Conservation (phyloP, 2,888 invertebrate genomes). For the Euphydryas editha region DNA sequence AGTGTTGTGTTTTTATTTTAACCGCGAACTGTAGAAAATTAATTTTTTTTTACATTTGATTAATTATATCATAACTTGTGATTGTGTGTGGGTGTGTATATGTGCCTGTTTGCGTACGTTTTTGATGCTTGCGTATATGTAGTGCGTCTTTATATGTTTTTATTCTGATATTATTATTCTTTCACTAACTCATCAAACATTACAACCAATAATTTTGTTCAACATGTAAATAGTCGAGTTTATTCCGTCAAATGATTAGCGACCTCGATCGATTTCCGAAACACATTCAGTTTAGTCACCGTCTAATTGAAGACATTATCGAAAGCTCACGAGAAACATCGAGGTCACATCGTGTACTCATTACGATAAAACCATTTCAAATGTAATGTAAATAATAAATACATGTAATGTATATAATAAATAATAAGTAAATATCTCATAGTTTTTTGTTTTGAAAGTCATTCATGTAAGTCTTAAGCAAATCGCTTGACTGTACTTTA, state of each 20-base stretch:
- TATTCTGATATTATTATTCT: too few relatives aligned
- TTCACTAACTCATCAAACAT: not conserved
- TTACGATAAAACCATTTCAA: constrained; percentile 5
- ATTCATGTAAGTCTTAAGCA: too few relatives aligned
- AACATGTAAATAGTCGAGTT: not conserved
- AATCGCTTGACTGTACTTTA: too few relatives aligned
- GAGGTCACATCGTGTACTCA: constrained; percentile 10
- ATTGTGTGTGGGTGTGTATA: too few relatives aligned
- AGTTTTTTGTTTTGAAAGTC: not conserved
- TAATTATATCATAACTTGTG: too few relatives aligned
- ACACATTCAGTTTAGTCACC: constrained; percentile 16
- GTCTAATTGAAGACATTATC: constrained; percentile 23
- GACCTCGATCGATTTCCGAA: constrained; percentile 12
- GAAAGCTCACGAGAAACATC: constrained; percentile 7
- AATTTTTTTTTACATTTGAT: not conserved
- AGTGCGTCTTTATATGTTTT: too few relatives aligned
- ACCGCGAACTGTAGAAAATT: not conserved
- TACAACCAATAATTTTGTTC: not conserved
- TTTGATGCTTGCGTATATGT: too few relatives aligned
- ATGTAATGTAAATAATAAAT: not conserved
- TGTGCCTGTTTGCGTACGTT: too few relatives aligned
- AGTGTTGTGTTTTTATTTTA: not conserved
- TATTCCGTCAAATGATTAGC: not conserved
- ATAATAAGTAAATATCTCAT: not conserved
- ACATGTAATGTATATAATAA: too few relatives aligned